Conservation (phyloP, 2,797 vertebrate species). For the Anabas testudineus region DNA sequence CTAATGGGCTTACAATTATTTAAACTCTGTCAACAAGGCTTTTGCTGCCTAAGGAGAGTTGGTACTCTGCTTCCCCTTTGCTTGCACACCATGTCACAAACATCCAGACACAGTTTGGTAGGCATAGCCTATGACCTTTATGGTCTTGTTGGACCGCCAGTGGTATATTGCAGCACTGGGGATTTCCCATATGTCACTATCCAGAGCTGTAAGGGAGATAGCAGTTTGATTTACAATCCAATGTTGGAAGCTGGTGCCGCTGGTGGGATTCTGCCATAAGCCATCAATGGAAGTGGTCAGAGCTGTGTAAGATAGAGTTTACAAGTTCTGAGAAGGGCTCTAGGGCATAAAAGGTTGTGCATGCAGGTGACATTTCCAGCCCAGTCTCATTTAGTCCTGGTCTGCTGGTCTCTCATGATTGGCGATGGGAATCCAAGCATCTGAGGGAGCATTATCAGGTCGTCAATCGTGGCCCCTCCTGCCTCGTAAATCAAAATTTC, state of each 20-base stretch:
- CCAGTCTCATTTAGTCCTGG: conserved; percentile 65
- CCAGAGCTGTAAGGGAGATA: conserved; percentile 59
- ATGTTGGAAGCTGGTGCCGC: conserved; percentile 47
- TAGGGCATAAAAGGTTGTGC: conserved; percentile 75
- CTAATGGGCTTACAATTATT: conserved; percentile 61
- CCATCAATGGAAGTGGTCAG: conserved; percentile 65
- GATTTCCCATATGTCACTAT: conserved; percentile 64
- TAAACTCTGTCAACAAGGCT: conserved; percentile 69
- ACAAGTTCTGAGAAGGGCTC: conserved; percentile 77
- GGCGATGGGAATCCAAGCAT: conserved; percentile 65
- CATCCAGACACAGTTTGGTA: conserved; percentile 57
- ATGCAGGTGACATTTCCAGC: conserved; percentile 76
- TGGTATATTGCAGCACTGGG: conserved; percentile 54
- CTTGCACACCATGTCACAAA: conserved; percentile 61
- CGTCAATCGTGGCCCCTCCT: conserved; percentile 53
- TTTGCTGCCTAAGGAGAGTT: conserved; percentile 27
- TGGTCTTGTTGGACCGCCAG: conserved; percentile 60
- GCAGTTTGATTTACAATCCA: conserved; percentile 76
- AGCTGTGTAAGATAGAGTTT: conserved; percentile 72
- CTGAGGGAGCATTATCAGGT: conserved; percentile 73
- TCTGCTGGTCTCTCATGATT: conserved; percentile 57
- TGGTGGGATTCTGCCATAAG: conserved; percentile 63
- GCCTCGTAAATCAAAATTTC: conserved; percentile 77
- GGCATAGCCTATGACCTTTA: conserved; percentile 70
- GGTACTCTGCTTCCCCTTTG: conserved; percentile 17